Base-by-base conservation (phyloP, 2,888 invertebrate species). In the Seira ritae region DNA sequence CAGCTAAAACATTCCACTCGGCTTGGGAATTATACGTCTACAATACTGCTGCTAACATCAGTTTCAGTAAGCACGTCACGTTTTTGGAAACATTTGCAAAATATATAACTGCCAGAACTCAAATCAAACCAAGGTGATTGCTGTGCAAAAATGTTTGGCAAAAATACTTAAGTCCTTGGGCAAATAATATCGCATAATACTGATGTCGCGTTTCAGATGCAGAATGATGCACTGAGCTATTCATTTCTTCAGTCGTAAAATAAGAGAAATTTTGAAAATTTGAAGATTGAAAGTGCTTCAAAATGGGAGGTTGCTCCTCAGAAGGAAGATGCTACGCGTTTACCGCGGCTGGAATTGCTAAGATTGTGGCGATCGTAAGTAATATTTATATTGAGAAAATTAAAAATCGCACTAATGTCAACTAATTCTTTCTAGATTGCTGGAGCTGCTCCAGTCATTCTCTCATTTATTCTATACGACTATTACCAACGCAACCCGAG, bases 341-440 rank as follows among this genome's bases (percentile, higher is more conserved):
- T 19, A 72, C 79, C 8, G 79, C 55, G 20, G 55, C 72, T 0
- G 79, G 79, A 24, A 67, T 79, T 55, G 72, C 79, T 3, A 79
- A 79, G 69, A 66, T 72, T 37, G 72, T 67, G 1, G 72, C 79
- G 10, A 37, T 67, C 42, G 79, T 79, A 79, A 71, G 79, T 15
- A 42, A 42, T 42, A 42, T 42, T 42, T 12, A 8, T 42, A 12
- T 8, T 42, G 6, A 42, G 12, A 42, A 42, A 42, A 42, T 42
- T 12, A 42, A 42, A 42, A 66, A 10, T 23, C 23, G 20, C 4
- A 19, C 12, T 66, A 15, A 10, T 22, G 20, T 22, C 8, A 1
- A 15, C 22, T 15, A 2, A 42, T 31, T 19, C 31, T 70, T 2
- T 12, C 6, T 2, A 79, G 79, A 31, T 79, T 4, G 42, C 23